Conservation (phyloP, 2,113 vertebrate species). For the Astur gentilis region DNA sequence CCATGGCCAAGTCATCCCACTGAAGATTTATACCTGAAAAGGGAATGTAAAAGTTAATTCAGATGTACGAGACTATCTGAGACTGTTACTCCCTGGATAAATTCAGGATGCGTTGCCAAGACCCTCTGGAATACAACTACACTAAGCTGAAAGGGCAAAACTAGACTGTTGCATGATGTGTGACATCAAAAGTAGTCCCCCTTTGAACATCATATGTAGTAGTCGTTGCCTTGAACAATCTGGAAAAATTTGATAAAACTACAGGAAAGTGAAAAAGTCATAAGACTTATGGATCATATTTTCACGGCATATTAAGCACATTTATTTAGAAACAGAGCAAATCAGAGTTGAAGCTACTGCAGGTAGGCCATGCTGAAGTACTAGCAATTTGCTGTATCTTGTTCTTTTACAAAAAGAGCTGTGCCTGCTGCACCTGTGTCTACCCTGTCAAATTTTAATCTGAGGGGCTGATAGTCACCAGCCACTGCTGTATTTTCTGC, state of each 20-base stretch:
- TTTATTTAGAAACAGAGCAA: not conserved
- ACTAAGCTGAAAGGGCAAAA: not conserved
- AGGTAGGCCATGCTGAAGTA: not conserved
- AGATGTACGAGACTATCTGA: fast-evolving
- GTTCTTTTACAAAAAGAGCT: not conserved
- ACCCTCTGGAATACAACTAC: not conserved
- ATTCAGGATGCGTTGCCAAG: not conserved
- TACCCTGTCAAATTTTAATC: too few species aligned
- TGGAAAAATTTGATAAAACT: not conserved
- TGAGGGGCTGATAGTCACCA: too few species aligned
- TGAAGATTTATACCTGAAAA: not conserved
- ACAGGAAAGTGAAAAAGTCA: not conserved
- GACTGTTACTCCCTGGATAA: not conserved
- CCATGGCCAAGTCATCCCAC: not conserved
- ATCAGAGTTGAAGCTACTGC: not conserved
- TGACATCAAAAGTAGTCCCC: not conserved
- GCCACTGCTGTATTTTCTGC: too few species aligned
- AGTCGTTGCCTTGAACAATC: not conserved
- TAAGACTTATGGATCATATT: not conserved
- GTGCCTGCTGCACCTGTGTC: too few species aligned
- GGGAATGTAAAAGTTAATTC: not conserved
- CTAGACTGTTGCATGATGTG: not conserved
- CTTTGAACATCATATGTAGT: not conserved
- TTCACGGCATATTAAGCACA: not conserved
- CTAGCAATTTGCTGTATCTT: not conserved